Evolutionary conservation across 2,113 vertebrate species (phyloP), one percentile per base, ranked within the genome.

Genomic region (Echinops telfairi): DNA sequence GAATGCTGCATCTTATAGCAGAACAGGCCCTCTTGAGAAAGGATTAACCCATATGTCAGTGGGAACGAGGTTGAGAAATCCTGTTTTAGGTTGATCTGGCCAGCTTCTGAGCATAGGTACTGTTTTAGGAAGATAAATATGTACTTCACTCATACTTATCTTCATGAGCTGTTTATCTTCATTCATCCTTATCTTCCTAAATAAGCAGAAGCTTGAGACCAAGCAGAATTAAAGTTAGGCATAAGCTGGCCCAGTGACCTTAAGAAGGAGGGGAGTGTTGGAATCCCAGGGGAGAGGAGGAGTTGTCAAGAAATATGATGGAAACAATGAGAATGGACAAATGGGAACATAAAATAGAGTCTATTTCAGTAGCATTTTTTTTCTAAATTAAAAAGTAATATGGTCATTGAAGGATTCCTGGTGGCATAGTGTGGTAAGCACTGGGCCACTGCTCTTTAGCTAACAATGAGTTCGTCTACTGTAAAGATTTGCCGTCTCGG

Each of bases 371-470:
- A 79, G 14, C 15, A 29, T 92, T 58, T 86, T 86, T 71, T 7
- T 84, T 76, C 31, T 73, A 31, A 81, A 58, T 93, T 89, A 53
- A 53, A 90, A 90, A 79, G 86, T 86, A 66, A 85, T 86, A 53
- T 53, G 47, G 5, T 53, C 47, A 53, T 53, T 53, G 47, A 53
- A 53, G 47, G 47, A 53, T 53, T 53, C 47, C 47, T 53, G 47
- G 47, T 53, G 47, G 47, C 47, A 53, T 53, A 53, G 47, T 53
- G 47, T 53, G 47, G 47, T 53, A 53, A 53, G 47, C 47, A 53
- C 47, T 53, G 47, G 47, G 47, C 10, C 47, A 53, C 47, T 53
- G 47, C 12, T 53, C 47, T 53, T 6, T 53, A 14, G 47, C 5
- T 53, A 11, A 53, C 5, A 14, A 53, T 53, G 47, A 53, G 47